These are phyloP conservation scores for Electrophaes corylata DNA, from an alignment of 2,888 invertebrate genomes.

Conservation along the genomic window DNA sequence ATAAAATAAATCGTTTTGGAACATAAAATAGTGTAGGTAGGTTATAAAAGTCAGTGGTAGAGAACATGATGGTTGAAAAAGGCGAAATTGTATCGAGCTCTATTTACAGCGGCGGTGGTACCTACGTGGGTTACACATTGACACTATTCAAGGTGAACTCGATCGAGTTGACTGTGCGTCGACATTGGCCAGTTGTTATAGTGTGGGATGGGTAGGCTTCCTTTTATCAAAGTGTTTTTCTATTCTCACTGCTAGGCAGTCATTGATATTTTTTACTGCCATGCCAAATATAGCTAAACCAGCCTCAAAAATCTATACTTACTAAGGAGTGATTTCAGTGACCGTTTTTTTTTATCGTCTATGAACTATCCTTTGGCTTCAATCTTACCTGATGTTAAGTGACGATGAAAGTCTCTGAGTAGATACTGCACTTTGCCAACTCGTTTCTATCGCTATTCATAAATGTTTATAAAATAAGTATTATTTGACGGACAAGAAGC, in stretches of 20 bases:
- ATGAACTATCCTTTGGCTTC: no score
- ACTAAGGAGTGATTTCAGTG: no score
- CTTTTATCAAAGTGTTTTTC: conserved; percentile 8
- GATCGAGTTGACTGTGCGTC: conserved; percentile 42
- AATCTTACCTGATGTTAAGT: no score
- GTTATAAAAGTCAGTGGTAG: conserved; percentile 1
- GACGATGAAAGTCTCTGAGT: no score
- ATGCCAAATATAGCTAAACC: no score
- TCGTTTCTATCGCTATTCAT: no score
- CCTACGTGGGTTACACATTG: conserved; percentile 64
- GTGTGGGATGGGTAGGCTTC: conserved; percentile 37
- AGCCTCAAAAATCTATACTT: no score
- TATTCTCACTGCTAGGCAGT: neutral
- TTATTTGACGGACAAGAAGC: no score
- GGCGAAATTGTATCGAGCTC: conserved; percentile 39
- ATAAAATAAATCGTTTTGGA: conserved; percentile 28
- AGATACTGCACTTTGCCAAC: no score
- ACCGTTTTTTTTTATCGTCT: no score
- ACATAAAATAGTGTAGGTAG: neutral
- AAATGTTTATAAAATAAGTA: no score
- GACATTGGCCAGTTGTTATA: conserved; percentile 46
- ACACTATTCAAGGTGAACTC: conserved; percentile 71
- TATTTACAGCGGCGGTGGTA: conserved; percentile 35
- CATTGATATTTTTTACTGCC: no score
- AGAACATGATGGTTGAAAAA: conserved; percentile 24